A percentile compares a stretch with the other conserved stretches of the same genome.
phyloP scores from a whole-genome alignment of 2,113 vertebrate genomes.

The Amphiprion percula region DNA sequence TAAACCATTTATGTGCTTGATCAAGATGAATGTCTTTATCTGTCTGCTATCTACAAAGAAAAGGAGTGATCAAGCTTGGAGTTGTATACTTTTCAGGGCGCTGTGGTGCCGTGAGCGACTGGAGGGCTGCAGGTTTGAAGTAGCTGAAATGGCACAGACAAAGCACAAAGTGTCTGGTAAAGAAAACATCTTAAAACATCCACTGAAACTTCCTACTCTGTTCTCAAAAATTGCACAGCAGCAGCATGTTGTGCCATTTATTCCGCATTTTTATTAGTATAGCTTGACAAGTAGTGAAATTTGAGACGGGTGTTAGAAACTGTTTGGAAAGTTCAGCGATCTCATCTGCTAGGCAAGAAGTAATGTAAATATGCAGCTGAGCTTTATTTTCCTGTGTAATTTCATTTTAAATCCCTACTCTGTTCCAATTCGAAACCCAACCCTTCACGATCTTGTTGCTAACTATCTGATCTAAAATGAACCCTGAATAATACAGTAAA shows the following conservation, averaged over 20 bases:
- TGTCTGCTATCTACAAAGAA: slow-evolving; percentile 54
- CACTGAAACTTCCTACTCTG: not conserved
- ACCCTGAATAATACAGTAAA: too few species aligned
- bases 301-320: not conserved
- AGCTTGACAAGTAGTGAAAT: not conserved
- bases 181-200: slow-evolving; percentile 39
- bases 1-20: slow-evolving; percentile 43
- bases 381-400: not conserved
- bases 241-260: not conserved
- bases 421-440: too few species aligned
- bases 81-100: slow-evolving; percentile 5
- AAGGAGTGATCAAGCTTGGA: slow-evolving; percentile 46
- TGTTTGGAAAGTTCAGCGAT: not conserved
- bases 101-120: not conserved
- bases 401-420: not conserved
- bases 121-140: slow-evolving; percentile 30
- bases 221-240: slow-evolving; percentile 16
- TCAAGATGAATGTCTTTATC: slow-evolving; percentile 65
- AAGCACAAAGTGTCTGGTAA: slow-evolving; percentile 24
- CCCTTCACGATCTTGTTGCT: too few species aligned
- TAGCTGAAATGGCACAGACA: slow-evolving; percentile 8
- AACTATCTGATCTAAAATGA: too few species aligned
- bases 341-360: not conserved
- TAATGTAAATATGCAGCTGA: not conserved
- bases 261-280: slow-evolving; percentile 13